These are phyloP conservation scores for Ryuthela nishihirai DNA, from an alignment of 2,888 invertebrate genomes.

Conservation along the genomic window DNA sequence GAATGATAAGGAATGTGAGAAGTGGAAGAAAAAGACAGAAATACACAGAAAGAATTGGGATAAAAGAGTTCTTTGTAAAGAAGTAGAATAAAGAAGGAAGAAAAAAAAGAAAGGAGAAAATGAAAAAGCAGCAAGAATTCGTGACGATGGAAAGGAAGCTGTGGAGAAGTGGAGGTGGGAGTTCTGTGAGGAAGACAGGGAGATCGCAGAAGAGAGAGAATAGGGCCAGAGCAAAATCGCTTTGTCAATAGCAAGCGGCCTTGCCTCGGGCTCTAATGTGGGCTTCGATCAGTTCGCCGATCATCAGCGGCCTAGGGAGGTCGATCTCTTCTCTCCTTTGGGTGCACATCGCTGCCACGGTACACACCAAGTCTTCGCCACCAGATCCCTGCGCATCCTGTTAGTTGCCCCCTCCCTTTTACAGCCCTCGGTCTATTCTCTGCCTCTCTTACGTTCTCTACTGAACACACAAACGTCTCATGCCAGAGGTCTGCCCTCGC, in stretches of 20 bases:
- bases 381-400: too few species aligned
- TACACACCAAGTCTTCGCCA: too few species aligned
- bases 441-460: too few species aligned
- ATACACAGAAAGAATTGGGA: conserved; percentile 13
- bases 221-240: conserved; percentile 16
- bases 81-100: conserved; percentile 8
- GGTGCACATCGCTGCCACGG: too few species aligned
- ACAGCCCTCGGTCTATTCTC: too few species aligned
- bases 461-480: too few species aligned
- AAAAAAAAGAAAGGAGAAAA: conserved; percentile 4
- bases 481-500: too few species aligned
- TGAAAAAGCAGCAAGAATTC: conserved; percentile 18
- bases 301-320: too few species aligned
- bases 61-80: too few species aligned
- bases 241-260: conserved; percentile 29
- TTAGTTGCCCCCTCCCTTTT: too few species aligned
- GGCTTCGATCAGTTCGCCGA: conserved; percentile 15
- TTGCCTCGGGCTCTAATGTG: conserved; percentile 18
- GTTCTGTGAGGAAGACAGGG: not conserved
- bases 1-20: conserved; percentile 17
- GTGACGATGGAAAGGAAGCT: not conserved
- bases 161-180: not conserved
- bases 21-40: conserved; percentile 16
- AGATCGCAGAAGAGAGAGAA: not conserved
- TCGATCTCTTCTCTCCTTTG: too few species aligned